phyloP scores from a whole-genome alignment of 1,140 invertebrate genomes.

The Lasaia peninsularis region DNA sequence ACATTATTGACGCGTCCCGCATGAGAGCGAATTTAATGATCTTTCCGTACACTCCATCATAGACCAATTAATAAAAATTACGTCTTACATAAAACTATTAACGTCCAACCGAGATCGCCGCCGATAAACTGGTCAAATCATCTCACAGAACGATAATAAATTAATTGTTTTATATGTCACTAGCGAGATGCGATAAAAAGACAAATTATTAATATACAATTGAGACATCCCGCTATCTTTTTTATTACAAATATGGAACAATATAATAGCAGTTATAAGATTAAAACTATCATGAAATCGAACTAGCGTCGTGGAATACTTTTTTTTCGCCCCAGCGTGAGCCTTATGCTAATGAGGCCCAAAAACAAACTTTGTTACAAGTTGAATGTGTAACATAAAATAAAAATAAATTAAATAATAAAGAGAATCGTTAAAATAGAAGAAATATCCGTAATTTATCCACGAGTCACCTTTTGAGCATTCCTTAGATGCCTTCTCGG shows the following conservation, averaged over 20 bases:
- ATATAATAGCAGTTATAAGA: conserved; percentile 43
- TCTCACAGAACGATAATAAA: conserved; percentile 58
- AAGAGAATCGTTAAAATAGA: conserved; percentile 73
- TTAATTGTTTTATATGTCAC: conserved; percentile 74
- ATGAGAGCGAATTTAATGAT: conserved; percentile 43
- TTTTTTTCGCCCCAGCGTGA: conserved; percentile 56
- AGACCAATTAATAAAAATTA: conserved; percentile 71
- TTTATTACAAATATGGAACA: conserved; percentile 52
- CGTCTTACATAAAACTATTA: conserved; percentile 68
- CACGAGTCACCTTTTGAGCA: conserved; percentile 70
- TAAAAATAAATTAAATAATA: conserved; percentile 77
- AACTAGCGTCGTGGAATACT: conserved; percentile 42
- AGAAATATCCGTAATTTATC: conserved; percentile 68
- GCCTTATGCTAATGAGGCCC: conserved; percentile 65
- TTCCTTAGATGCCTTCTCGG: conserved; percentile 60
- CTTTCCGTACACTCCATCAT: conserved; percentile 52
- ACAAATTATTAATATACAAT: conserved; percentile 65
- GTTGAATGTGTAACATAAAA: conserved; percentile 72
- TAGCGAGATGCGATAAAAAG: conserved; percentile 54
- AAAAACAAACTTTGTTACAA: conserved; percentile 75
- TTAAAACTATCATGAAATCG: conserved; percentile 57
- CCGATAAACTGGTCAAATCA: conserved; percentile 71
- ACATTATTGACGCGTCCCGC: conserved; percentile 23
- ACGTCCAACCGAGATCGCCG: conserved; percentile 60
- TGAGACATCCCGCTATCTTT: conserved; percentile 71